Evolutionary conservation across 2,888 invertebrate genomes (phyloP), one percentile per base, ranked within the genome.

Genomic region (Hypsopygia costalis): DNA sequence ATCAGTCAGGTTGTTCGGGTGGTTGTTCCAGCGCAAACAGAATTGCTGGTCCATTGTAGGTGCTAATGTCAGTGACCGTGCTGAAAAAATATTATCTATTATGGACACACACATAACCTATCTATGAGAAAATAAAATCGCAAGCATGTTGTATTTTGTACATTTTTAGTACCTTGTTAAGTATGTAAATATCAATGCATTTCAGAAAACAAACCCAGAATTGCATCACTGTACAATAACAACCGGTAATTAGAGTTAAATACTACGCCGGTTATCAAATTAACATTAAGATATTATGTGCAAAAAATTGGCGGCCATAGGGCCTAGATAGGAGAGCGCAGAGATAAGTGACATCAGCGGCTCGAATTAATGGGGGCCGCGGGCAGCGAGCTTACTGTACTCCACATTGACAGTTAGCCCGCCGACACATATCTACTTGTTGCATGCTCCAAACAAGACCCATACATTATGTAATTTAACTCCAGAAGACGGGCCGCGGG

Each of bases 11-110:
- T 96, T 96, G 89, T 91, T 94, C 77, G 95, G 95, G 91, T 96
- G 96, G 91, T 96, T 97, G 92, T 96, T 96, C 96, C 96, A 97
- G 91, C 96, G 94, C 83, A 97, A 93, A 90, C 96, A 96, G 91
- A 96, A 97, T 91, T 96, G 96, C 89, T 93, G 94, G 91, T 93
- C 91, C 92, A 92, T 92, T 80, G 89, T 91, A 68, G 87, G 83
- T 80, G 87, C 81, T 82, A 85, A 73, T 86, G 89, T 89, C 88
- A 89, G 82, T 87, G 89, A 81, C 80, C 87, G 88, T 82, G 85
- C 89, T 89, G 85, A 86, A 83, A 66, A 49, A 66, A 60, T 49
- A 49, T 33, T 46, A 55, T 30, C 11, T 8, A 11, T 43, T 35
- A 41, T 31, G 6, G 6, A 43, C 25, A 34, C 6, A 34, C 6